These are phyloP conservation scores for Copidosoma floridanum DNA, from an alignment of 1,140 invertebrate species.

Conservation along the genomic window DNA sequence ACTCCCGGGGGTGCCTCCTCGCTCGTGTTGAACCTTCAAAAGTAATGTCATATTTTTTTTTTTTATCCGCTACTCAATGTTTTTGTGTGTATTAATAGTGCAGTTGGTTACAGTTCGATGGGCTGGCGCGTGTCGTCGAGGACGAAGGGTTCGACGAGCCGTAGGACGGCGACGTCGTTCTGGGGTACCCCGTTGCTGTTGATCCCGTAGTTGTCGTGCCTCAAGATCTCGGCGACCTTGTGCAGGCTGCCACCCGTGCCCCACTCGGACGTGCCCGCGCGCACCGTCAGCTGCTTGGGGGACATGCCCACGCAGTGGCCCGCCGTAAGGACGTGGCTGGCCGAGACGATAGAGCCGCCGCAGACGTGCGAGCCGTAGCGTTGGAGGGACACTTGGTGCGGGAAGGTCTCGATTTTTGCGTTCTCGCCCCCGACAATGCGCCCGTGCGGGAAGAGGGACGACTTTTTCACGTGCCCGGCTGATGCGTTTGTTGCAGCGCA, in stretches of 20 bases:
- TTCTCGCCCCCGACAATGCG: conserved; percentile 64
- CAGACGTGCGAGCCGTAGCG: conserved; percentile 58
- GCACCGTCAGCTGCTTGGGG: background rate
- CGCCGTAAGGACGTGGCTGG: conserved; percentile 62
- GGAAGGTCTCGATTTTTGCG: conserved; percentile 59
- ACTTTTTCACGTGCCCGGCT: no score
- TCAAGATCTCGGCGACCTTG: conserved; percentile 42
- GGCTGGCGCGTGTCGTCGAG: conserved; percentile 30
- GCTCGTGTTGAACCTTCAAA: conserved; percentile 11
- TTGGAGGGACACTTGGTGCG: conserved; percentile 62
- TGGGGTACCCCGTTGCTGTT: conserved; percentile 42
- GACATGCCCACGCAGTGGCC: conserved; percentile 61
- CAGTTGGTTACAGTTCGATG: conserved; percentile 18
- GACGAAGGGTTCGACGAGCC: conserved; percentile 36
- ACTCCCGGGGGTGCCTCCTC: conserved; percentile 32
- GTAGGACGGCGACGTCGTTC: conserved; percentile 62
- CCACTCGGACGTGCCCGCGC: background rate
- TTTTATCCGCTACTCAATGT: no score
- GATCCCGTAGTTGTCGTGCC: conserved; percentile 52
- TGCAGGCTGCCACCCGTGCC: background rate
- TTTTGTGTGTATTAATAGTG: no score
- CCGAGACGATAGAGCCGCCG: conserved; percentile 63
- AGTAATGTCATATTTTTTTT: no score
- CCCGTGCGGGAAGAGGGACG: no score
- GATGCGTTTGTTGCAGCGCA: no score